Conservation (phyloP, 1,140 invertebrate genomes). For the Polypedilum pembai region DNA sequence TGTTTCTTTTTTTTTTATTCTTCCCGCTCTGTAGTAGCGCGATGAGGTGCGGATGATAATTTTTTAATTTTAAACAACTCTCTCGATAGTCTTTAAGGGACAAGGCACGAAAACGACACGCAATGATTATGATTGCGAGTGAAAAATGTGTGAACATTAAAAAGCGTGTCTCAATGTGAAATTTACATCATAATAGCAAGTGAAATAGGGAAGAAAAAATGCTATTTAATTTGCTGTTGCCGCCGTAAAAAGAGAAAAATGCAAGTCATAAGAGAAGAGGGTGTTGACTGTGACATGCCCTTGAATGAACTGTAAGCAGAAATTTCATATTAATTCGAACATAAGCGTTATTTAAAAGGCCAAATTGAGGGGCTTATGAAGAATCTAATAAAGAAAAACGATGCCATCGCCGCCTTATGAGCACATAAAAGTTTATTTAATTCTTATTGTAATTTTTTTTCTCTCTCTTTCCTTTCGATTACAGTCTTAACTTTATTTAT, state of each 20-base stretch:
- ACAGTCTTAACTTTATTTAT: conserved; percentile 27
- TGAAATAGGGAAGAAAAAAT: neutral
- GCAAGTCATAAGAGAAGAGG: neutral
- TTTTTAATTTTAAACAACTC: conserved; percentile 28
- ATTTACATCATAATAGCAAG: conserved; percentile 25
- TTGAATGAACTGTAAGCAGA: neutral
- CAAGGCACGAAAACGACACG: neutral
- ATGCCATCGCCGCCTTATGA: neutral
- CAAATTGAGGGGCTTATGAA: neutral
- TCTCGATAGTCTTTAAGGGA: conserved; percentile 27
- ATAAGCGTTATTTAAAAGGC: conserved; percentile 26
- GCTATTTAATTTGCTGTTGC: neutral
- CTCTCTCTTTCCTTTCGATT: neutral
- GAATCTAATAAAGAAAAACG: conserved; percentile 27
- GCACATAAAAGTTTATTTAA: conserved; percentile 28
- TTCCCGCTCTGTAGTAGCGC: neutral
- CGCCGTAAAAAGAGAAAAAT: neutral
- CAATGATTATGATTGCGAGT: neutral
- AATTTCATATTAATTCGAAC: conserved; percentile 26
- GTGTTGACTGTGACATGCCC: neutral
- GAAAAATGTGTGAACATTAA: conserved; percentile 28
- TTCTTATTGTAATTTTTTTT: conserved; percentile 22
- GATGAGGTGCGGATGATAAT: conserved; percentile 22
- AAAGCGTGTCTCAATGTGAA: neutral
- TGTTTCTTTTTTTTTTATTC: neutral